Conservation (phyloP, 2,113 vertebrate genomes). For the Marmota monax region DNA sequence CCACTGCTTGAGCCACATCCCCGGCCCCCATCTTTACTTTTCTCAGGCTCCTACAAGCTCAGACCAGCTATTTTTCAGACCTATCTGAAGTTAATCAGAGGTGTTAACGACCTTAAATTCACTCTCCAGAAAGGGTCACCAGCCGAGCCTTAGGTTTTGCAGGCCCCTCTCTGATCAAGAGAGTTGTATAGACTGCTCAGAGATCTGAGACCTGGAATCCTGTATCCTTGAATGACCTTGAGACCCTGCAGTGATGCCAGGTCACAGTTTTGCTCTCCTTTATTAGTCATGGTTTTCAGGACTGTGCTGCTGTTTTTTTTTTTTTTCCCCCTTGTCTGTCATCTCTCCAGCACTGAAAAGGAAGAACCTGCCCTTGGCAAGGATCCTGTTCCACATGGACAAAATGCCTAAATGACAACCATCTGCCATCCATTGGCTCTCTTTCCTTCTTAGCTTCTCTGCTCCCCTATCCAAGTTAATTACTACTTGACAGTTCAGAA, state of each 20-base stretch:
- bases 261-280: not conserved
- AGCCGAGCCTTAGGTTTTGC: not conserved
- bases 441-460: not conserved
- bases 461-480: not conserved
- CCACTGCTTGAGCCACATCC: too few species aligned
- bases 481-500: slow-evolving; percentile 30
- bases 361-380: slow-evolving; percentile 4
- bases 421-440: slow-evolving; percentile 27
- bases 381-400: not conserved
- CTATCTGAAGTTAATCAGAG: not conserved
- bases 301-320: not conserved
- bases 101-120: not conserved
- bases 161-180: not conserved
- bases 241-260: not conserved
- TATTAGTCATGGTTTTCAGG: not conserved
- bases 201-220: not conserved
- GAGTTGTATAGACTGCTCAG: not conserved
- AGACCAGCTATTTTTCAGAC: not conserved
- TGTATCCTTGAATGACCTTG: not conserved
- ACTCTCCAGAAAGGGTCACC: not conserved
- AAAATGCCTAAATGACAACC: slow-evolving; percentile 17
- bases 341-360: not conserved
- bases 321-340: not conserved
- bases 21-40: not conserved
- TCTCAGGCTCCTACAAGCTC: not conserved